These are phyloP conservation scores for Drosophila neotestacea DNA, from an alignment of 2,888 invertebrate genomes.

Conservation along the genomic window DNA sequence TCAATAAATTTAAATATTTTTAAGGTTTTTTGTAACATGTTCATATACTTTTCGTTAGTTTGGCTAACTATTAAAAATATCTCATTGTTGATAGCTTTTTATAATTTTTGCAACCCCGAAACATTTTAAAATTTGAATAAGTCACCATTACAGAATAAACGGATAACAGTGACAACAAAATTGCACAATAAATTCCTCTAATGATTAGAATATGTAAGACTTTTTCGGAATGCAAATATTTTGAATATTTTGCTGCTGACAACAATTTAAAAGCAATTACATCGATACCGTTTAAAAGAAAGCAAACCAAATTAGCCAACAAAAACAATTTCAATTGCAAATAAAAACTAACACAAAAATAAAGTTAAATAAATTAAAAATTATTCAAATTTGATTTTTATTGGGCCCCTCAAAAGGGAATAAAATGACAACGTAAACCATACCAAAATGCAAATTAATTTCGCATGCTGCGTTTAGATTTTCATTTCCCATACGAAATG, in stretches of 20 bases:
- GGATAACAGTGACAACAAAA: no score
- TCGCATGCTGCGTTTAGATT: constrained; percentile 67
- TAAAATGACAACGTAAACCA: constrained; percentile 45
- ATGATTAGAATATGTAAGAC: neutral
- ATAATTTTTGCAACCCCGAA: no score
- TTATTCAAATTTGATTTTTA: constrained; percentile 79
- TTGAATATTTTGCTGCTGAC: constrained; percentile 5
- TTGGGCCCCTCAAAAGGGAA: constrained; percentile 40
- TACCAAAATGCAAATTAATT: constrained; percentile 77
- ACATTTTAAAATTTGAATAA: no score
- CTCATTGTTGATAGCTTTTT: no score
- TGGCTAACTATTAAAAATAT: no score
- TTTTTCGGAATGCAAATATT: neutral
- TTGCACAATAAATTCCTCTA: no score
- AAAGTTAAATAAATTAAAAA: constrained; percentile 76
- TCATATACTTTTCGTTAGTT: no score
- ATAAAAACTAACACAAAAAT: constrained; percentile 5
- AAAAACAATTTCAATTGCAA: constrained; percentile 34
- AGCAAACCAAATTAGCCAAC: constrained; percentile 21
- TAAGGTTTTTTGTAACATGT: no score
- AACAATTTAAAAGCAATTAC: constrained; percentile 64
- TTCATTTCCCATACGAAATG: constrained; percentile 44
- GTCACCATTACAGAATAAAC: no score
- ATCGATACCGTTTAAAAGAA: constrained; percentile 39
- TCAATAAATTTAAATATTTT: no score